A percentile compares a stretch with the other conserved stretches of the same genome.
Conservation (phyloP, 2,888 invertebrate species). For the Colostygia pectinataria region DNA sequence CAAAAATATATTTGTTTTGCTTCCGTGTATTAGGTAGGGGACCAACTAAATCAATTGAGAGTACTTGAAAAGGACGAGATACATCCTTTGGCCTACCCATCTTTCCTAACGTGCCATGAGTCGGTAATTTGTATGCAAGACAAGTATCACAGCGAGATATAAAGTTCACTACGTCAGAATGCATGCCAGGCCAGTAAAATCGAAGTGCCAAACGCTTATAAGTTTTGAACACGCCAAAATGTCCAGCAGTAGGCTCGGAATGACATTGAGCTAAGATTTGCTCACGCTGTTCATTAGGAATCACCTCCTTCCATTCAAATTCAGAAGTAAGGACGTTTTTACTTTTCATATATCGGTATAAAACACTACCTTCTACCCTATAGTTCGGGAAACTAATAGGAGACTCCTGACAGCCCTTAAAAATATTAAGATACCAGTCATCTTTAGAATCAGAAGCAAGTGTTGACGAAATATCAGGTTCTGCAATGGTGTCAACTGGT, state of each 20-base stretch:
- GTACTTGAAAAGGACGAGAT: slow-evolving; percentile 34
- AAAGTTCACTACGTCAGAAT: slow-evolving; percentile 27
- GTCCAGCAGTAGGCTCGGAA: no score
- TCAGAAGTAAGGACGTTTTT: no score
- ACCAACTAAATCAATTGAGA: slow-evolving; percentile 36
- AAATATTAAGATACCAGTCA: slow-evolving; percentile 36
- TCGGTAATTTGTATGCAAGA: no score
- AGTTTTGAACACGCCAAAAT: slow-evolving; percentile 37
- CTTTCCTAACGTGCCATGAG: no score
- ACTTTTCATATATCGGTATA: no score
- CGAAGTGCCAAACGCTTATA: slow-evolving; percentile 28
- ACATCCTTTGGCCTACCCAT: no score
- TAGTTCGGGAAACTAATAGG: slow-evolving; percentile 28
- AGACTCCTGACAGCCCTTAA: slow-evolving; percentile 17
- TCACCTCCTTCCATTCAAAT: no score
- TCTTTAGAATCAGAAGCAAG: no score
- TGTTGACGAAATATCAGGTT: background rate
- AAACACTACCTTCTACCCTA: no score
- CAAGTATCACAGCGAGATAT: no score
- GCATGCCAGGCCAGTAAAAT: slow-evolving; percentile 35
- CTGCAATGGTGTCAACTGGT: slow-evolving; percentile 1
- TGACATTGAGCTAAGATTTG: no score
- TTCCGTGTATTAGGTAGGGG: slow-evolving; percentile 26
- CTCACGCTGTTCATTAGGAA: background rate
- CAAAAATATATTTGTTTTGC: no score